Percentiles rank a stretch among this genome's conserved stretches.
These are phyloP conservation scores for Ptychochromis oligacanthus DNA, from an alignment of 2,113 vertebrate genomes.

Conservation along the genomic window DNA sequence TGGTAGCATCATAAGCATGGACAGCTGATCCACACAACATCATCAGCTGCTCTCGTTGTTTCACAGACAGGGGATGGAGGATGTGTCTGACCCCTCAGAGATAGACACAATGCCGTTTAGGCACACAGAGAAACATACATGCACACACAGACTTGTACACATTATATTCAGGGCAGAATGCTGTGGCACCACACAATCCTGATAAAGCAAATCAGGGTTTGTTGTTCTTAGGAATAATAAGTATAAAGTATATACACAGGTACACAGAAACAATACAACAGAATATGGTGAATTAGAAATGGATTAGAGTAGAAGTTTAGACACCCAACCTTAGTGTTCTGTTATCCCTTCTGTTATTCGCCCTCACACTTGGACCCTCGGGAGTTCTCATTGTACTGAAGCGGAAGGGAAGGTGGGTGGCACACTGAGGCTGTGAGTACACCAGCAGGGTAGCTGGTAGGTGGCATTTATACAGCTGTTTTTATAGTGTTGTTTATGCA, in stretches of 20 bases:
- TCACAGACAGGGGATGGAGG: constrained; percentile 25
- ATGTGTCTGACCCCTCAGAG: constrained; percentile 61
- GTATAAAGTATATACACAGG: constrained; percentile 4
- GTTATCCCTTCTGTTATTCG: constrained; percentile 35
- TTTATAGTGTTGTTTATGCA: constrained; percentile 13
- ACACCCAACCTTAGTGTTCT: constrained; percentile 45
- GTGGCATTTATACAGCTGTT: constrained; percentile 37
- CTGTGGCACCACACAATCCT: neutral
- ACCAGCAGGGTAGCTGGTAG: constrained; percentile 46
- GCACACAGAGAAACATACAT: neutral
- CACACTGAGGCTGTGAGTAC: constrained; percentile 42
- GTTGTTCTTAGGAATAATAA: constrained; percentile 14
- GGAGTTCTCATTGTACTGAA: constrained; percentile 54
- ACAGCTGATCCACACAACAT: constrained; percentile 29
- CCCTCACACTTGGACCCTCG: constrained; percentile 63
- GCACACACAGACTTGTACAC: neutral
- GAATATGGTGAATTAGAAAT: constrained; percentile 10
- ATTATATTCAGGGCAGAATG: neutral
- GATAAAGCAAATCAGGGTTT: constrained; percentile 9
- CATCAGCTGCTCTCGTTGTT: constrained; percentile 44
- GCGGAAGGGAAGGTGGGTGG: constrained; percentile 67
- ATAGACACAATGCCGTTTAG: constrained; percentile 66
- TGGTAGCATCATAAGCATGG: neutral
- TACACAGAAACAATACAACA: neutral
- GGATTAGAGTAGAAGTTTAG: constrained; percentile 13